Conservation (phyloP, 2,113 vertebrate genomes). For the Furnarius figulus region DNA sequence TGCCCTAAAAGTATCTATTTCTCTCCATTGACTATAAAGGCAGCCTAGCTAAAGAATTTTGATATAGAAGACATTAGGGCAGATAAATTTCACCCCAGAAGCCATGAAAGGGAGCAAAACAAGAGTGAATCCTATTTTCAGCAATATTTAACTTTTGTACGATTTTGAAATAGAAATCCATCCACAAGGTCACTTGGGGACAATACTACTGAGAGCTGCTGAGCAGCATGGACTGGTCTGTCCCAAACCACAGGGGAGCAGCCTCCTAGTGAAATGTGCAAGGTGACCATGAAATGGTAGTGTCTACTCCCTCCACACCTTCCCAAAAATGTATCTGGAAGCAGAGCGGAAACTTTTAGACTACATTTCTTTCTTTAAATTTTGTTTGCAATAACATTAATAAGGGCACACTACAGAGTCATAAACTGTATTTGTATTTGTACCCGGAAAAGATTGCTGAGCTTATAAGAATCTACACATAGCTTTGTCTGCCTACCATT, state of each 20-base stretch:
- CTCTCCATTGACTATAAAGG: slow-evolving; percentile 8
- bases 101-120: background rate
- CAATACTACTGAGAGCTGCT: background rate
- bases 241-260: background rate
- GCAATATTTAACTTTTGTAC: background rate
- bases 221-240: background rate
- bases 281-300: background rate
- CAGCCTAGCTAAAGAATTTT: slow-evolving; percentile 14
- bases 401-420: background rate
- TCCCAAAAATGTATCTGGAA: background rate
- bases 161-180: slow-evolving; percentile 11
- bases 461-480: background rate
- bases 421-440: background rate
- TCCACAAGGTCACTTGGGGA: background rate
- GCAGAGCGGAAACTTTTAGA: background rate
- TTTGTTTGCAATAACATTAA: background rate
- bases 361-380: background rate
- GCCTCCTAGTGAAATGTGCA: background rate
- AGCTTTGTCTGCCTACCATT: background rate
- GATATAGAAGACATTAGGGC: background rate
- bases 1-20: slow-evolving; percentile 10
- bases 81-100: slow-evolving; percentile 5
- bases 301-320: background rate
- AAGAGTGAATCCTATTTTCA: slow-evolving; percentile 13
- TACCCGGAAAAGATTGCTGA: background rate